A percentile compares a stretch with the other conserved stretches of the same genome.
phyloP scores from a whole-genome alignment of 1,140 invertebrate species.

The Triops cancriformis region DNA sequence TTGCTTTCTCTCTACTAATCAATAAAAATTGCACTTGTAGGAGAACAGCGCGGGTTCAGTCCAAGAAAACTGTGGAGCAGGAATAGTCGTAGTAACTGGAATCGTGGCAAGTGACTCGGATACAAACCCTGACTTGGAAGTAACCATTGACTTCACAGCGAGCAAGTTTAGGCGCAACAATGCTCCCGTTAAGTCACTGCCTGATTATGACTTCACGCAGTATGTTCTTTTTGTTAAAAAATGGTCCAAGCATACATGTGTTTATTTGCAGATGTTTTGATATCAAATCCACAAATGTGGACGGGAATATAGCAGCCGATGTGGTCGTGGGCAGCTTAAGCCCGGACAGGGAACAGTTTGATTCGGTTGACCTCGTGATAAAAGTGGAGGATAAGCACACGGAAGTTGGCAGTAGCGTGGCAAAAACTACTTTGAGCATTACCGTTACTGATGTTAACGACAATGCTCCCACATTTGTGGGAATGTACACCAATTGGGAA shows the following conservation, averaged over 20 bases:
- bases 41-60: neutral
- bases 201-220: neutral
- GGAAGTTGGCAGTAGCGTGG: neutral
- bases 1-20: neutral
- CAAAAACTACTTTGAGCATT: neutral
- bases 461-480: neutral
- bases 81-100: neutral
- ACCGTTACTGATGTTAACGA: conserved; percentile 19
- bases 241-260: neutral
- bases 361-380: conserved; percentile 16
- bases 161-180: conserved; percentile 15
- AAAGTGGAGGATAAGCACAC: conserved; percentile 17
- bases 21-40: neutral
- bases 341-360: conserved; percentile 14
- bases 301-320: neutral
- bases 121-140: conserved; percentile 12
- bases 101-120: conserved; percentile 2
- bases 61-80: neutral
- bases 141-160: neutral
- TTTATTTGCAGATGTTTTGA: conserved; percentile 15
- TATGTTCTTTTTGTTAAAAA: neutral
- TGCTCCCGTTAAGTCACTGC: neutral
- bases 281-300: neutral
- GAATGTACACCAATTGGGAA: neutral
- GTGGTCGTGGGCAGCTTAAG: neutral